phyloP scores from a whole-genome alignment of 1,140 invertebrate species.

The Pemphigus obesinymphae region DNA sequence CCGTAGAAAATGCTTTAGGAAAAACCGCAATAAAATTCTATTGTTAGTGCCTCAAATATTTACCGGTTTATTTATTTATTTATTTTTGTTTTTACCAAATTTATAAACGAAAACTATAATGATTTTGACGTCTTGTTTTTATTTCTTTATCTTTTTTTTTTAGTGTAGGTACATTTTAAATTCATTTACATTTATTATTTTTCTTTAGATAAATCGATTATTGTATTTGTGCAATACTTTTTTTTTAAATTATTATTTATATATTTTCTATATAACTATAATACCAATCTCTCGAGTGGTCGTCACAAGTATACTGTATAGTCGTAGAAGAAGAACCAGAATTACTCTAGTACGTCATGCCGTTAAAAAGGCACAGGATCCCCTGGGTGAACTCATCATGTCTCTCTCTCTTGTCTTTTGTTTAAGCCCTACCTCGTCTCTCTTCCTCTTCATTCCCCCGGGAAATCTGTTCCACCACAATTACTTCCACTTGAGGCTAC shows the following conservation, averaged over 20 bases:
- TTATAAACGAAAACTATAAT: neutral
- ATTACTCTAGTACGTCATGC: neutral
- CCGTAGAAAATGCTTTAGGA: neutral
- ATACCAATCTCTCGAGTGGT: neutral
- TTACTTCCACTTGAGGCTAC: slow-evolving; percentile 7
- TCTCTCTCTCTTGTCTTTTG: slow-evolving; percentile 13
- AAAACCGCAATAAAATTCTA: slow-evolving; percentile 37
- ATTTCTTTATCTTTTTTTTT: neutral
- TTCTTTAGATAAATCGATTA: neutral
- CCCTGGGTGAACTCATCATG: slow-evolving; percentile 10
- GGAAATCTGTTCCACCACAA: slow-evolving; percentile 8
- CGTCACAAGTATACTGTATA: neutral
- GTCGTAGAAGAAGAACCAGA: neutral
- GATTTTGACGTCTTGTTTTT: neutral
- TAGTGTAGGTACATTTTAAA: neutral
- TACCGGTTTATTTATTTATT: slow-evolving; percentile 17
- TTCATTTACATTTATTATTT: neutral
- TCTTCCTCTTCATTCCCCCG: neutral
- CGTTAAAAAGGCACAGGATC: neutral
- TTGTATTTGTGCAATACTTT: neutral
- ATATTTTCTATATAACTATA: neutral
- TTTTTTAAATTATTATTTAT: neutral
- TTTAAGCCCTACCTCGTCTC: neutral
- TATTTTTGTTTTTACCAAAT: slow-evolving; percentile 9
- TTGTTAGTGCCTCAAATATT: slow-evolving; percentile 15